These are phyloP conservation scores for Pheosia tremula DNA, from an alignment of 2,888 invertebrate species.

Conservation along the genomic window DNA sequence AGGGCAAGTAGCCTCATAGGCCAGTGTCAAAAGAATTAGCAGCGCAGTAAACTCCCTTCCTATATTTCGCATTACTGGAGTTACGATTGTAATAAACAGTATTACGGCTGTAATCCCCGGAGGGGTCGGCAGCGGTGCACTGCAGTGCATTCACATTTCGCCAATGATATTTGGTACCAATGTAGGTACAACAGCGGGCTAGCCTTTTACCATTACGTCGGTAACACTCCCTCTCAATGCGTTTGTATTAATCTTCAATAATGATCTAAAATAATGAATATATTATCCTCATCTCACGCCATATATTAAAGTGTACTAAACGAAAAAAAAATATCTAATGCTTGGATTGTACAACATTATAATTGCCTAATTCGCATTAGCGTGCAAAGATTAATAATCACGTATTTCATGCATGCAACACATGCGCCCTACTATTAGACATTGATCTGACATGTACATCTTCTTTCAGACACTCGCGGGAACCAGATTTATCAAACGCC, in stretches of 20 bases:
- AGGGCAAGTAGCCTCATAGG: neutral
- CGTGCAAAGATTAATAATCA: neutral
- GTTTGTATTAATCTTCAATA: too few species aligned
- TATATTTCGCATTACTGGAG: neutral
- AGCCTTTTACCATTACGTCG: too few species aligned
- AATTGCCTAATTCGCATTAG: conserved; percentile 1
- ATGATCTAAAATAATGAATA: too few species aligned
- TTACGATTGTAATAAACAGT: neutral
- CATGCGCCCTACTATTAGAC: neutral
- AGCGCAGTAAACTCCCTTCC: neutral
- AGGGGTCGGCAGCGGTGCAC: too few species aligned
- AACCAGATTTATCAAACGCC: too few species aligned
- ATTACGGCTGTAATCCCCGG: too few species aligned
- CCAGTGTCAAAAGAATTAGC: neutral
- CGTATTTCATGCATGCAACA: neutral
- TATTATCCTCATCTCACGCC: neutral
- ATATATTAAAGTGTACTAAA: neutral
- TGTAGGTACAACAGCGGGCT: too few species aligned
- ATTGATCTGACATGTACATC: neutral
- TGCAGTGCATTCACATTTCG: too few species aligned
- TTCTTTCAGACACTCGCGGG: too few species aligned
- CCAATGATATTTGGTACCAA: too few species aligned
- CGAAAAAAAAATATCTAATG: neutral
- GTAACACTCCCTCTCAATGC: too few species aligned
- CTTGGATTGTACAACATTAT: neutral